Conservation (phyloP, 1,140 invertebrate genomes). For the Laupala kohalensis region DNA sequence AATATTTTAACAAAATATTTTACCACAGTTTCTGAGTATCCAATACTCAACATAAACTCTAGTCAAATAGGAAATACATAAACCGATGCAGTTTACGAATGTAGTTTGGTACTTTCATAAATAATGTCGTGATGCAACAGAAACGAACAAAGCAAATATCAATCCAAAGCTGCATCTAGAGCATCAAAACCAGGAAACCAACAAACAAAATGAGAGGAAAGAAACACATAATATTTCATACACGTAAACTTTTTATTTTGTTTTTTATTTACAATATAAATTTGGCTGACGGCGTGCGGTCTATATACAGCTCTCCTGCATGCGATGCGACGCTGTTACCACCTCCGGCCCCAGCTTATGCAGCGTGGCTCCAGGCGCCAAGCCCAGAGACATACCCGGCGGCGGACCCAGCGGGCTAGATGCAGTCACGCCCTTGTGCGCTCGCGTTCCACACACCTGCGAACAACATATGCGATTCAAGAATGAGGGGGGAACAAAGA, state of each 20-base stretch:
- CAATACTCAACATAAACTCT: too few species aligned
- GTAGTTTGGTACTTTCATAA: too few species aligned
- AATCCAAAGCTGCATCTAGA: too few species aligned
- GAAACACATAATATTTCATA: not conserved
- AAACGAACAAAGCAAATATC: too few species aligned
- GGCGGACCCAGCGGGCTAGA: slow-evolving; percentile 2
- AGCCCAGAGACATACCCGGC: not conserved
- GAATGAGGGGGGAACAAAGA: too few species aligned
- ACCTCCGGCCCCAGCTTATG: slow-evolving; percentile 46
- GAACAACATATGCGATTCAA: not conserved
- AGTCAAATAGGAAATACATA: too few species aligned
- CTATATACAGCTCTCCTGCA: slow-evolving; percentile 79
- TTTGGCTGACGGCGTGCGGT: not conserved
- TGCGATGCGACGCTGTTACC: slow-evolving; percentile 65
- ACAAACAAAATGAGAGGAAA: too few species aligned
- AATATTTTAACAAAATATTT: too few species aligned
- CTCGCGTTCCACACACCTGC: slow-evolving; percentile 7
- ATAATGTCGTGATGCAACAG: too few species aligned
- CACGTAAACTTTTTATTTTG: not conserved
- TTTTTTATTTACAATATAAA: not conserved
- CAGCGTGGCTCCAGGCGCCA: not conserved
- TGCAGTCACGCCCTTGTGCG: slow-evolving; percentile 14
- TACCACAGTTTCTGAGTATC: too few species aligned
- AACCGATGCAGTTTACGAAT: too few species aligned
- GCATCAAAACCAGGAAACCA: too few species aligned